Percentiles rank a stretch among this genome's conserved stretches.
phyloP scores from a whole-genome alignment of 2,797 vertebrate genomes.

The Lophotriccus pileatus region DNA sequence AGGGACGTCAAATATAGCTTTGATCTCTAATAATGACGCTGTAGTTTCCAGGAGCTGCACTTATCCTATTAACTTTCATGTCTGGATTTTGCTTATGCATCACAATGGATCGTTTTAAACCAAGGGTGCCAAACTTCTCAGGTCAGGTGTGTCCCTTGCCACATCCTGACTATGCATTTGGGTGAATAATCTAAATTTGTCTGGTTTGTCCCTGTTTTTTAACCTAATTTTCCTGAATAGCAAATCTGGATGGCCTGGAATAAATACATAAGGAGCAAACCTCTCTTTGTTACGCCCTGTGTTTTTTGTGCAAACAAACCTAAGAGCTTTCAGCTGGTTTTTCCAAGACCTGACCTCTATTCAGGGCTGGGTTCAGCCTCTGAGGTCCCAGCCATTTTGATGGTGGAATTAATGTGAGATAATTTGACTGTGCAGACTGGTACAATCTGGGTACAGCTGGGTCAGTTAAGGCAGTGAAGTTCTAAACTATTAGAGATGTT shows the following conservation, averaged over 20 bases:
- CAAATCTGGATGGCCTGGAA: neutral
- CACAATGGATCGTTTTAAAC: neutral
- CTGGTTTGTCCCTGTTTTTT: neutral
- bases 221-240: neutral
- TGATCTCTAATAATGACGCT: conserved; percentile 22
- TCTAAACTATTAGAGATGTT: neutral
- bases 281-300: neutral
- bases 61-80: conserved; percentile 50
- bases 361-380: neutral
- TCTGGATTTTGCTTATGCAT: conserved; percentile 38
- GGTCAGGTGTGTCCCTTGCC: neutral
- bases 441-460: neutral
- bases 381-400: neutral
- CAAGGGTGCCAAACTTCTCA: neutral
- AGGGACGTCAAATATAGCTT: neutral
- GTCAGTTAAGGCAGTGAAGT: neutral
- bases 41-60: neutral
- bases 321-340: neutral
- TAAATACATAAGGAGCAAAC: neutral
- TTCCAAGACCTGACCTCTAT: neutral
- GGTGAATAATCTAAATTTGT: neutral
- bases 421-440: neutral
- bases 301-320: neutral
- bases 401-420: neutral
- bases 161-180: neutral